Evolutionary conservation across 1,140 invertebrate species (phyloP), one percentile per base, ranked within the genome.

Genomic region (Lepeophtheirus salmonis): DNA sequence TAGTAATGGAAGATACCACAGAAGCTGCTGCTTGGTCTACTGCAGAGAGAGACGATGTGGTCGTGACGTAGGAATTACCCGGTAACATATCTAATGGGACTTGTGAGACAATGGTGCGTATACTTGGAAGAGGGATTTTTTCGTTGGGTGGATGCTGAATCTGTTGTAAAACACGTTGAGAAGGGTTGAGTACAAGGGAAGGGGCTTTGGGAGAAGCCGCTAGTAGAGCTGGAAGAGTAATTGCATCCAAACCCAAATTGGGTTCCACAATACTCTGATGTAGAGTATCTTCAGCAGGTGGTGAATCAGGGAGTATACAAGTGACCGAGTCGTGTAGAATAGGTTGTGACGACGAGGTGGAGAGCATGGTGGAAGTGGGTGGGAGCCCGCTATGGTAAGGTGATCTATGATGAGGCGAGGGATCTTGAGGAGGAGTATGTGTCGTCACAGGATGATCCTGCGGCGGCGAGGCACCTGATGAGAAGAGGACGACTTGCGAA

Each of bases 281-380:
- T n/a, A n/a, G n/a, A n/a, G n/a, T n/a, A n/a, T n/a, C n/a, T n/a
- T n/a, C n/a, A n/a, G n/a, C n/a, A n/a, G n/a, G n/a, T n/a, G n/a
- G n/a, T n/a, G n/a, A n/a, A n/a, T n/a, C n/a, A n/a, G n/a, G n/a
- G n/a, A n/a, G n/a, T n/a, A n/a, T n/a, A n/a, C n/a, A n/a, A n/a
- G n/a, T n/a, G n/a, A n/a, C n/a, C n/a, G n/a, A n/a, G n/a, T n/a
- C n/a, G n/a, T n/a, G n/a, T n/a, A n/a, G n/a, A n/a, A n/a, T n/a
- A 17, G 2, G 49, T 50, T n/a, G 16, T 50, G 3, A 24, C 16
- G 4, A 50, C 2, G 48, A 50, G 12, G 57, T 13, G 50, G 16
- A 24, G 17, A 24, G n/a, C 17, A 24, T 24, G 26, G n/a, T 52
- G n/a, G 57, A 41, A 16, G 18, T 49, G 24, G 57, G 57, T 50